phyloP scores from a whole-genome alignment of 1,140 invertebrate species.

The Parasteatoda tepidariorum region DNA sequence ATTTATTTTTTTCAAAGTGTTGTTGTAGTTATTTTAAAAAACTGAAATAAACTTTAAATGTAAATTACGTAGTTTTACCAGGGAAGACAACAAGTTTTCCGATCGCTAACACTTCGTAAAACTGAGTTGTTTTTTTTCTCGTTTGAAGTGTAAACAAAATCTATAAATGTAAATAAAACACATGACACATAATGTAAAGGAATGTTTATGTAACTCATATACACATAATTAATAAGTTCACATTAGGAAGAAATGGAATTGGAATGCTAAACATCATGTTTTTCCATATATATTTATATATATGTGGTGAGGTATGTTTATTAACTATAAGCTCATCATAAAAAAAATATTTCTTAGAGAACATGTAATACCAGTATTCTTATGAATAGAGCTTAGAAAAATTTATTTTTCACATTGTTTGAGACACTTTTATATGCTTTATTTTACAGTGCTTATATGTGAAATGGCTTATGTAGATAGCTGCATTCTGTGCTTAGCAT shows the following conservation, averaged over 20 bases:
- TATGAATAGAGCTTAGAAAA: neutral
- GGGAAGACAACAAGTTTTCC: too few relatives aligned
- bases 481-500: neutral
- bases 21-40: too few relatives aligned
- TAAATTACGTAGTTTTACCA: too few relatives aligned
- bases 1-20: too few relatives aligned
- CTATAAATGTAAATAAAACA: too few relatives aligned
- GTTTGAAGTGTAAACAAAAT: too few relatives aligned
- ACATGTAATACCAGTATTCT: slow-evolving; percentile 1
- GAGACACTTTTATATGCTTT: neutral
- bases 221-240: slow-evolving; percentile 23
- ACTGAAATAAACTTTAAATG: too few relatives aligned
- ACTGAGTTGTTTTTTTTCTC: too few relatives aligned
- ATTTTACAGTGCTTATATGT: neutral
- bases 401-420: neutral
- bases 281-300: slow-evolving; percentile 46
- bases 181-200: slow-evolving; percentile 29
- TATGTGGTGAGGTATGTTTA: slow-evolving; percentile 53
- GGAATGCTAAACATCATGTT: slow-evolving; percentile 37
- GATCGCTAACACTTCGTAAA: too few relatives aligned
- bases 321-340: slow-evolving; percentile 55
- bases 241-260: slow-evolving; percentile 8
- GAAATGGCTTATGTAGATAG: neutral
- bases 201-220: slow-evolving; percentile 47
- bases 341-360: slow-evolving; percentile 28